These are phyloP conservation scores for Melanotaenia nigrans DNA, from an alignment of 2,797 vertebrate genomes.

Conservation along the genomic window DNA sequence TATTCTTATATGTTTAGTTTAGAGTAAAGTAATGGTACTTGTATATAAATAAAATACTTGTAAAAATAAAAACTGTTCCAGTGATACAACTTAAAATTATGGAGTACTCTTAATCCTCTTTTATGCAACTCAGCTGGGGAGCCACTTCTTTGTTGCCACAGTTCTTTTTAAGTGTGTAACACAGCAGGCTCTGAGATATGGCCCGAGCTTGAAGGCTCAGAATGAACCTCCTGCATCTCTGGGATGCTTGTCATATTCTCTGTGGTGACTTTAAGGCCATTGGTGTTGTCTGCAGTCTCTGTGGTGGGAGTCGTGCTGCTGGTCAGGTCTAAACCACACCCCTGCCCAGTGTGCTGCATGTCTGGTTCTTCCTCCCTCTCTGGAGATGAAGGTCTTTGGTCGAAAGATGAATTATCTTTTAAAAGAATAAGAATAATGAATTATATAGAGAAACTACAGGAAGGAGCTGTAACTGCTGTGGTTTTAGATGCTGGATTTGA, in stretches of 20 bases:
- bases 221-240: constrained; percentile 21
- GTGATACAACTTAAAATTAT: constrained; percentile 43
- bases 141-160: constrained; percentile 1
- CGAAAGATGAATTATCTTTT: constrained; percentile 57
- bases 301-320: background rate
- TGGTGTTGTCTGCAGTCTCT: constrained; percentile 7
- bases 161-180: constrained; percentile 23
- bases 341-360: constrained; percentile 24
- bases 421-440: background rate
- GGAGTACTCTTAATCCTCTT: constrained; percentile 24
- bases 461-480: background rate
- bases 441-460: background rate
- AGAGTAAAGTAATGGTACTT: constrained; percentile 55
- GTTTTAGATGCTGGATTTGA: background rate
- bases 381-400: constrained; percentile 51
- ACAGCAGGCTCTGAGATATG: constrained; percentile 5
- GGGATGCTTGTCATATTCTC: constrained; percentile 37
- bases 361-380: constrained; percentile 34
- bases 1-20: constrained; percentile 60
- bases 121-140: constrained; percentile 1
- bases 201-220: constrained; percentile 22
- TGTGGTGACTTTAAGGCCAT: constrained; percentile 17
- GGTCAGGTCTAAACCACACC: constrained; percentile 1
- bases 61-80: constrained; percentile 39
- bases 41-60: constrained; percentile 32